phyloP scores from a whole-genome alignment of 2,797 vertebrate species.

The Heterohyrax brucei region DNA sequence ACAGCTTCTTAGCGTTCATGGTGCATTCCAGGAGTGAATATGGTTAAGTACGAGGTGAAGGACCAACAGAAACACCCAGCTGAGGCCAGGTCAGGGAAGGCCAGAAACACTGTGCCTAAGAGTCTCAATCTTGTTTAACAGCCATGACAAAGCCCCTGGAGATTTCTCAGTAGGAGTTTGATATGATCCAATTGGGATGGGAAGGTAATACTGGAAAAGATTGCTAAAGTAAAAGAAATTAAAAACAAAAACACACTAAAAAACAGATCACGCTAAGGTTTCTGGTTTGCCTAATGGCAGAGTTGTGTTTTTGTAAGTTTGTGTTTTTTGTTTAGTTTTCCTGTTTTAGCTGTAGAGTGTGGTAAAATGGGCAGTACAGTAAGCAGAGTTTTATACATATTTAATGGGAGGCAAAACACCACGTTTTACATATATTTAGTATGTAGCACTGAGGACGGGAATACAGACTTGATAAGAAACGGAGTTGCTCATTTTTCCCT shows the following conservation, averaged over 20 bases:
- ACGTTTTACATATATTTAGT: neutral
- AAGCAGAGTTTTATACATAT: neutral
- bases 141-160: neutral
- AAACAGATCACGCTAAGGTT: neutral
- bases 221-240: neutral
- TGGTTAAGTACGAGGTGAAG: neutral
- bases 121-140: neutral
- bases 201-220: constrained; percentile 8
- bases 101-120: neutral
- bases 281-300: constrained; percentile 41
- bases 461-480: constrained; percentile 18
- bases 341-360: neutral
- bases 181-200: neutral
- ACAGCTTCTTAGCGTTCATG: neutral
- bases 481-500: neutral
- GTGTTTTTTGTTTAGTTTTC: neutral
- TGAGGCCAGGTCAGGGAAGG: neutral
- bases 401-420: neutral
- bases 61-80: neutral
- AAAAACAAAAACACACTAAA: constrained; percentile 18
- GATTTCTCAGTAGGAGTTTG: constrained; percentile 13
- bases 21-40: neutral
- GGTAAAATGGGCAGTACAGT: neutral
- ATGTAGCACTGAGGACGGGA: neutral
- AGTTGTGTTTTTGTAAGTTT: neutral